These are phyloP conservation scores for Cenopis cana DNA, from an alignment of 2,888 invertebrate species.

Conservation along the genomic window DNA sequence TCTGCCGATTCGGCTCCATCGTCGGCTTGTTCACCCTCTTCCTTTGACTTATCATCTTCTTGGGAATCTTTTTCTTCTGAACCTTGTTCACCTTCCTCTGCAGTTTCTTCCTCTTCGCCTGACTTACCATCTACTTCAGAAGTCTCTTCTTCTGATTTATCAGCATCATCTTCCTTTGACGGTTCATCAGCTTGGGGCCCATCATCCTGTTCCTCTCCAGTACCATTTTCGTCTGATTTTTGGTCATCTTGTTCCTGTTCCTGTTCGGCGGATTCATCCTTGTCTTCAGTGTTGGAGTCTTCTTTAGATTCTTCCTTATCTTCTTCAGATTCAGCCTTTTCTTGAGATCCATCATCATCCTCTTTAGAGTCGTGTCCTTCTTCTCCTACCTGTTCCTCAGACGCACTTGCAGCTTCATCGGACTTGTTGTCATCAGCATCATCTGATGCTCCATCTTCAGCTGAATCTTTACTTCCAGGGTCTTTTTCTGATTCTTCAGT, in stretches of 20 bases:
- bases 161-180: conserved; percentile 53
- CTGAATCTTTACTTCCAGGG: conserved; percentile 42
- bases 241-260: conserved; percentile 56
- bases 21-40: conserved; percentile 39
- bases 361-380: conserved; percentile 53
- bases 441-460: conserved; percentile 49
- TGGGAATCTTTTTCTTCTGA: conserved; percentile 60
- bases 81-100: conserved; percentile 53
- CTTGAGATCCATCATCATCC: conserved; percentile 77
- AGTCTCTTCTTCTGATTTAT: conserved; percentile 44
- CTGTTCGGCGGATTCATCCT: conserved; percentile 63
- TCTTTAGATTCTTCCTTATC: conserved; percentile 55
- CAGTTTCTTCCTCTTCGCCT: conserved; percentile 54
- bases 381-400: conserved; percentile 53
- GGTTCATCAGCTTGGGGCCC: conserved; percentile 54
- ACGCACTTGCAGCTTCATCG: conserved; percentile 58
- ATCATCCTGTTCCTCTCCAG: conserved; percentile 54
- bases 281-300: conserved; percentile 56
- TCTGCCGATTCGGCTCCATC: conserved; percentile 52
- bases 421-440: conserved; percentile 57
- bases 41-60: conserved; percentile 50
- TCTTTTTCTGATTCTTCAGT: conserved; percentile 43
- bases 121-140: conserved; percentile 54
- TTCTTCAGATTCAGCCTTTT: conserved; percentile 72
- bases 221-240: conserved; percentile 58